Evolutionary conservation across 2,113 vertebrate genomes (phyloP).

Genomic region (Phyllopteryx taeniolatus): DNA sequence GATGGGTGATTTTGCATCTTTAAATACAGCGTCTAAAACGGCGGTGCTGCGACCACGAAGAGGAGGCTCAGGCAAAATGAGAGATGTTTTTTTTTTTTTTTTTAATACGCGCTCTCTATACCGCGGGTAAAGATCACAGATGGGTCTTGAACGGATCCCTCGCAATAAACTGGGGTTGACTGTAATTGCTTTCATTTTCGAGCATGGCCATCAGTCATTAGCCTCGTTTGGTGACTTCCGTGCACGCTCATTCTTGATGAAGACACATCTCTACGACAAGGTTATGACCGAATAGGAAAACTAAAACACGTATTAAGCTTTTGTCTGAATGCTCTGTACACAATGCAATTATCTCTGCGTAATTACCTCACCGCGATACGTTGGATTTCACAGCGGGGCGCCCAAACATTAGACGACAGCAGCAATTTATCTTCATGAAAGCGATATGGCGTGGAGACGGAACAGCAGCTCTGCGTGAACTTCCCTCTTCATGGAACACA

Average conservation of each 20-base stretch:
- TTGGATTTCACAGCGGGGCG: constrained; percentile 65
- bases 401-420: constrained; percentile 57
- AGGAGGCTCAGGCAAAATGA: too few species aligned
- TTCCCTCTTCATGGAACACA: constrained; percentile 14
- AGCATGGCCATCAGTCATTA: background rate
- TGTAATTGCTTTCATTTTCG: background rate
- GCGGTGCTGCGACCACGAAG: too few species aligned
- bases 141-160: background rate
- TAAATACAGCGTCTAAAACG: too few species aligned
- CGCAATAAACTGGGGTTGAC: background rate
- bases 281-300: constrained; percentile 12
- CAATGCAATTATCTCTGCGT: constrained; percentile 64
- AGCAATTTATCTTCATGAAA: constrained; percentile 72
- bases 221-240: background rate
- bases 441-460: constrained; percentile 12
- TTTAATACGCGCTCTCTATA: too few species aligned
- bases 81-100: too few species aligned
- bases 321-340: constrained; percentile 45
- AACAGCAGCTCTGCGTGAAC: background rate
- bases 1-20: too few species aligned
- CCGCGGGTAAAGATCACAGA: too few species aligned
- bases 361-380: constrained; percentile 66
- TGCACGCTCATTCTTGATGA: background rate
- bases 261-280: background rate
- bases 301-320: constrained; percentile 51